Evolutionary conservation across 2,888 invertebrate genomes (phyloP).

Genomic region (Daptonema setosum): DNA sequence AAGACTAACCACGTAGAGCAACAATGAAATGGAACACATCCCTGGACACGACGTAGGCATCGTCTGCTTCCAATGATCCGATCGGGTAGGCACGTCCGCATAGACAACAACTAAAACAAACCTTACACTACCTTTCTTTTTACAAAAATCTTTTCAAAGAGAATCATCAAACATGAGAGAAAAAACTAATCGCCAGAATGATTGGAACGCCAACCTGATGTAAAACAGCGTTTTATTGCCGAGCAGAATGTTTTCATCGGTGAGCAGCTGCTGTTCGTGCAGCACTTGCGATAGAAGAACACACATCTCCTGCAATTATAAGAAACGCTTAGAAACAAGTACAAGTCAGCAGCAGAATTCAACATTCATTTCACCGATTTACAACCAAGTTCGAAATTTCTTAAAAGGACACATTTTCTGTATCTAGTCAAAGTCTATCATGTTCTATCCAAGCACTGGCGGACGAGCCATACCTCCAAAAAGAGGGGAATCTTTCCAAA

Average conservation of each 20-base stretch:
- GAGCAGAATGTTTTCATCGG: constrained; percentile 37
- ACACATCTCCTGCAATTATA: constrained; percentile 19
- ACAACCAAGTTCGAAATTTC: no score
- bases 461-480: no score
- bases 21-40: constrained; percentile 46
- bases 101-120: constrained; percentile 45
- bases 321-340: neutral
- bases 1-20: neutral
- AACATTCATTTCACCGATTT: no score
- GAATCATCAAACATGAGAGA: no score
- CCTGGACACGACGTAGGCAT: constrained; percentile 45
- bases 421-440: no score
- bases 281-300: constrained; percentile 13
- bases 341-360: no score
- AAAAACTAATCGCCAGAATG: no score
- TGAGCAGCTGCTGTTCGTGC: constrained; percentile 14
- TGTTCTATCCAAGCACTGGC: no score
- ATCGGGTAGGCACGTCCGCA: constrained; percentile 61
- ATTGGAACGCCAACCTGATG: constrained; percentile 40
- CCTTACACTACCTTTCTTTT: neutral
- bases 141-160: neutral
- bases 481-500: no score
- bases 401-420: no score
- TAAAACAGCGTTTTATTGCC: constrained; percentile 67
- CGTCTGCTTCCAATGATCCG: constrained; percentile 45